Evolutionary conservation across 2,888 invertebrate species (phyloP), one percentile per base, ranked within the genome.

Genomic region (Xestia ashworthii): DNA sequence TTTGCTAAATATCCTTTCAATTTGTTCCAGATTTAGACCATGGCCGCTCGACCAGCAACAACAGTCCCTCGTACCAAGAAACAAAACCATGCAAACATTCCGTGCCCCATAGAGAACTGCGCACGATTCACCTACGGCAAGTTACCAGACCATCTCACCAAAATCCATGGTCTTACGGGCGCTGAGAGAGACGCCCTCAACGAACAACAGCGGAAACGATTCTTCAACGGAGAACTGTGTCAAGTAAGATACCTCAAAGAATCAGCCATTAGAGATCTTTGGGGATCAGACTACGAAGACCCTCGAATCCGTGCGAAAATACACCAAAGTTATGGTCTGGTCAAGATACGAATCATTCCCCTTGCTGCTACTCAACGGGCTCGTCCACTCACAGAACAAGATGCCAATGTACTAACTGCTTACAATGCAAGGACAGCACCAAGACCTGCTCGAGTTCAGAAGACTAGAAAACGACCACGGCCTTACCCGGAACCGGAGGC

Each of bases 181-280:
- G 93, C 96, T 14, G 97, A 97, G 83, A 91, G 97, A 85, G 97
- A 97, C 66, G 90, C 95, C 0, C 94, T 97, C 22, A 97, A 97
- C 83, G 97, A 97, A 85, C 97, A 96, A 84, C 97, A 97, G 84
- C 90, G 97, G 50, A 97, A 97, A 85, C 89, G 97, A 32, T 97
- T 97, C 90, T 97, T 97, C 84, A 97, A 97, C 81, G 97, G 97
- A n/a, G 97, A 97, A 90, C 93, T 97, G 0, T 97, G 97, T 76
- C 97, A 97, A 93, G 97, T 97, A 0, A 90, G 96, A 19, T 97
- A 95, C 81, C 91, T 97, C 4, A 97, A 97, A 83, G 97, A 97
- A 91, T 94, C 97, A 6, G 97, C 97, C 0, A 97, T 97, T n/a
- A 90, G 96, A 87, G 97, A 97, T 68, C 93, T 97, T 11, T 97